These are phyloP conservation scores for Orius insidiosus DNA, from an alignment of 1,140 invertebrate species.

Conservation along the genomic window DNA sequence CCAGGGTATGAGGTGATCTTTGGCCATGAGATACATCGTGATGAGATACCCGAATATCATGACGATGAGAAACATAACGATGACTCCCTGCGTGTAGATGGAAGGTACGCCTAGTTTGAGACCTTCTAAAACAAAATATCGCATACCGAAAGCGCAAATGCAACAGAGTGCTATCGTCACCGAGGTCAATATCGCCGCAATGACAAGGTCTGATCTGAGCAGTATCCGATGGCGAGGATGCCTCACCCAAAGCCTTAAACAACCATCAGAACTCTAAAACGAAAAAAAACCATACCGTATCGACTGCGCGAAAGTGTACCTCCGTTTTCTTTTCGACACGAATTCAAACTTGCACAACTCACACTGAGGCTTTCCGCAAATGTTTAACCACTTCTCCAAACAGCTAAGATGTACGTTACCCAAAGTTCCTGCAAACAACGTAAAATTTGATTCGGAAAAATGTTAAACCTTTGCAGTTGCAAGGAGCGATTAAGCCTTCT, in stretches of 20 bases:
- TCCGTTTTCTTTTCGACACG: constrained; percentile 21
- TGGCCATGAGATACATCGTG: constrained; percentile 31
- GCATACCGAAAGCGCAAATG: constrained; percentile 29
- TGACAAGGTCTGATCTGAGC: constrained; percentile 40
- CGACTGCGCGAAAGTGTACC: constrained; percentile 10
- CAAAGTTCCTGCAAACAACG: constrained; percentile 34
- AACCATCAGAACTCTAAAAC: constrained; percentile 36
- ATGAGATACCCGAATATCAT: constrained; percentile 32
- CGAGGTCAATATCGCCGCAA: constrained; percentile 39
- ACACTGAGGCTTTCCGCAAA: constrained; percentile 37
- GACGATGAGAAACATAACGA: constrained; percentile 30
- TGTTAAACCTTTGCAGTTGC: constrained; percentile 15
- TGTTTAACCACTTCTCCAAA: constrained; percentile 49
- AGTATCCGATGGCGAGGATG: constrained; percentile 40
- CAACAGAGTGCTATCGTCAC: constrained; percentile 26
- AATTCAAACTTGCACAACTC: constrained; percentile 41
- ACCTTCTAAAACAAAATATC: constrained; percentile 44
- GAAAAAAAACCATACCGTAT: constrained; percentile 5
- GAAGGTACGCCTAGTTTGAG: constrained; percentile 14
- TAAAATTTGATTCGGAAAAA: background rate
- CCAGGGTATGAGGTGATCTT: constrained; percentile 28
- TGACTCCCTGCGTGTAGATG: constrained; percentile 25
- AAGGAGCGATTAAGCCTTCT: constrained; percentile 14
- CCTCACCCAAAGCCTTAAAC: constrained; percentile 33
- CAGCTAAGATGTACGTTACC: constrained; percentile 47